Base-by-base conservation (phyloP, 2,113 vertebrate genomes). In the Leiothrix lutea region DNA sequence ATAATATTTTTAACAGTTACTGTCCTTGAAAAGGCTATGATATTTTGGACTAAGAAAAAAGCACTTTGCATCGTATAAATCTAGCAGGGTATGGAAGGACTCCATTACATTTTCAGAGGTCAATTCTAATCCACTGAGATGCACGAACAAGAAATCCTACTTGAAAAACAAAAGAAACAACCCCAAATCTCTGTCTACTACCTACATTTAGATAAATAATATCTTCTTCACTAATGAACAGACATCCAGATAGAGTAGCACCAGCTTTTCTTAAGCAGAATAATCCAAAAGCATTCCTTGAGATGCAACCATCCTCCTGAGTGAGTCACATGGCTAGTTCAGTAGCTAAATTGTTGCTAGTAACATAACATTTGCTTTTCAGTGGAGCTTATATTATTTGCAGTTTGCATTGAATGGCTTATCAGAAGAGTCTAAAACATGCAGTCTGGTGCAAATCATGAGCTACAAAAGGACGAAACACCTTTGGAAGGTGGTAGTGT, bases 191-290 rank as follows among this genome's bases (percentile, higher is more conserved):
- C 33, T 40, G 3, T 73, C 38, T 70, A 7, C 12, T 69, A 22
- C 6, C 20, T 45, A 44, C 24, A 58, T 73, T 62, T 8, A 60
- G 9, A 26, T 74, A 62, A 86, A 51, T 28, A 79, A 42, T 42
- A 33, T 4, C 6, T 62, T 81, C 82, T 73, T 67, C 29, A 22
- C 19, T 86, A 20, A 21, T 23, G 18, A 83, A 33, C 11, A 86
- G 28, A 88, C n/a, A 42, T 58, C 8, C 6, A 33, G 16, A 4
- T 31, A 14, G 26, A 72, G 15, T 57, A 83, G 79, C 17, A 53
- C 31, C 0, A 0, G 3, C 42, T 31, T 35, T 35, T 78, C 40
- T 45, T 22, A 48, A 31, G 19, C 25, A 8, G 18, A 14, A 29
- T 73, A 36, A 23, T 60, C 20, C 67, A 57, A 5, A 53, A 73